Evolutionary conservation across 2,888 invertebrate species (phyloP).

Genomic region (Tuberolachnus salignus): DNA sequence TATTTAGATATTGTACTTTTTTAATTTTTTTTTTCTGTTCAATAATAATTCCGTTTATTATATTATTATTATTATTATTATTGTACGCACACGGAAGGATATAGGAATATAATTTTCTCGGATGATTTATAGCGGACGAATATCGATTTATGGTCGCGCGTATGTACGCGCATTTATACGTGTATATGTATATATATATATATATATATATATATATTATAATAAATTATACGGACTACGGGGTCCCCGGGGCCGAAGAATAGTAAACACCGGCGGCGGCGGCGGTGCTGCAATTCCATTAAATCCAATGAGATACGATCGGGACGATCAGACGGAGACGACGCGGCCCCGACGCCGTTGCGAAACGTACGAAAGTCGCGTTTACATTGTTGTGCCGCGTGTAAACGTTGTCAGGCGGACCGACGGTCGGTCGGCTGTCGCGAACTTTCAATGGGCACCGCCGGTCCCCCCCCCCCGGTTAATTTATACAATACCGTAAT

Average conservation of each 20-base stretch:
- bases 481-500: too few relatives aligned
- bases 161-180: too few relatives aligned
- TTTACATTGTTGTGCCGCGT: neutral
- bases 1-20: too few relatives aligned
- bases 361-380: neutral
- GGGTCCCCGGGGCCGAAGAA: neutral
- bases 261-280: neutral
- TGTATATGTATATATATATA: too few relatives aligned
- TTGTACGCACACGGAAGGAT: neutral
- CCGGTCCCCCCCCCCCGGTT: too few relatives aligned
- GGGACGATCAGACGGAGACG: neutral
- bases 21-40: too few relatives aligned
- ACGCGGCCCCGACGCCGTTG: neutral
- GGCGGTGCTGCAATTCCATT: neutral
- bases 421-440: too few relatives aligned
- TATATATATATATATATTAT: too few relatives aligned
- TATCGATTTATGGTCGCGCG: neutral
- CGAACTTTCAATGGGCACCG: too few relatives aligned
- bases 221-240: slow-evolving; percentile 15
- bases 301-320: slow-evolving; percentile 1
- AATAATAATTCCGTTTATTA: too few relatives aligned
- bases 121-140: neutral
- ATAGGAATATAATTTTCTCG: neutral
- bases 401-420: neutral
- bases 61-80: neutral